Base-by-base conservation (phyloP, 2,113 vertebrate genomes). In the Chaetura pelagica region DNA sequence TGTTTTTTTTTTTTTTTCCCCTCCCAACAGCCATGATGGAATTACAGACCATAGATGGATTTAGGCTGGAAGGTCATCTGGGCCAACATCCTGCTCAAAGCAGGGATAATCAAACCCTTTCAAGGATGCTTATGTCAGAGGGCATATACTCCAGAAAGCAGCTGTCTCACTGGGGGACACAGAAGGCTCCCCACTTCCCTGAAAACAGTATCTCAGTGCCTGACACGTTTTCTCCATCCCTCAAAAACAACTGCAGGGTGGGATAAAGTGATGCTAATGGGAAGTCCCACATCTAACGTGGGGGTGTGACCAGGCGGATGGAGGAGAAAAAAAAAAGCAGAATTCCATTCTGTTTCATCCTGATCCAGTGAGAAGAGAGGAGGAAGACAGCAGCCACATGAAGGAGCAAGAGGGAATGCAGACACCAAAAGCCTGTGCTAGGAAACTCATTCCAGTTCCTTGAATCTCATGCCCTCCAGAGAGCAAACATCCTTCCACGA, bases 361-460 rank as follows among this genome's bases (percentile, higher is more conserved):
- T 1, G 3, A 55, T 95, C 92, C 95, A 96, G 68, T 52, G 61
- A 88, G 58, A 87, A 76, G 48, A 86, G 75, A 82, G 34, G 20
- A 86, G n/a, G 77, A 90, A 86, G 73, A 20, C 52, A 92, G 68
- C 58, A 83, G 79, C 75, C 93, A 96, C 93, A 96, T 84, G 90
- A 96, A 97, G 82, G 72, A 91, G 18, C 21, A 54, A 87, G 69
- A 74, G 6, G 12, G 35, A 90, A 5, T 3, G 7, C 42, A 89
- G 73, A 91, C 77, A 75, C 27, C 69, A 92, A 78, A 94, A 84
- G 66, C 9, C 62, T 57, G 10, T 12, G 10, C 0, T 2, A 82
- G 62, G 73, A 94, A 94, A 93, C 77, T 1, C 16, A 32, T 87
- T 92, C 82, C 85, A 94, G 68, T 42, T 93, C 26, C 57, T 19